Evolutionary conservation across 2,888 invertebrate species (phyloP), one percentile per base, ranked within the genome.

Genomic region (Oegoconia quadripuncta): DNA sequence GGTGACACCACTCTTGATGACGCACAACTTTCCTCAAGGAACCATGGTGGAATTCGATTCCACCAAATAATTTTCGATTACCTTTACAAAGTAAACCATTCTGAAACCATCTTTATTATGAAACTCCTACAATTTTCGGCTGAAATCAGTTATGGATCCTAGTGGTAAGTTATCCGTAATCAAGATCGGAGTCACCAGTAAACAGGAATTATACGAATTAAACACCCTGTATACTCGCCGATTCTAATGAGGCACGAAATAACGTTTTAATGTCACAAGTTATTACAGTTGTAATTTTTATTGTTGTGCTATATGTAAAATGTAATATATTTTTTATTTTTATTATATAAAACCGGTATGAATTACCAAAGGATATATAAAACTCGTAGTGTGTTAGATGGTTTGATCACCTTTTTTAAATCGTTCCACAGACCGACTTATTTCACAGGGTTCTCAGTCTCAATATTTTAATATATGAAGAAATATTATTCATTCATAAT

Each of bases 281-380:
- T 64, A 59, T 62, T 62, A 52, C 58, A 59, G 56, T 59, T 63
- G 62, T 67, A 64, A 66, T 60, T 46, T 58, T 68, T 56, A 57
- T 72, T 73, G 70, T 77, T 78, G 64, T 59, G 53, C 59, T 68
- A 61, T 71, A 64, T 74, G 52, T 70, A 49, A 55, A 64, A 60
- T 71, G 63, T 68, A 61, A 55, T 65, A 59, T 66, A 66, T 65
- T 27, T 67, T 66, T 67, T n/a, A n/a, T n/a, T 65, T 58, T 72
- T 66, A 66, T 72, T 66, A 58, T 68, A 64, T 67, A 71, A 76
- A 77, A 75, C 82, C 84, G 86, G 86, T 86, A 82, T 74, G 67
- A 68, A 76, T 81, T 81, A 84, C 86, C 86, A 86, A 86, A 86
- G 84, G 78, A 67, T 83, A 83, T 80, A 2, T 22, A 25, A 64